phyloP scores from a whole-genome alignment of 1,140 invertebrate species.

The Phortica variegata region DNA sequence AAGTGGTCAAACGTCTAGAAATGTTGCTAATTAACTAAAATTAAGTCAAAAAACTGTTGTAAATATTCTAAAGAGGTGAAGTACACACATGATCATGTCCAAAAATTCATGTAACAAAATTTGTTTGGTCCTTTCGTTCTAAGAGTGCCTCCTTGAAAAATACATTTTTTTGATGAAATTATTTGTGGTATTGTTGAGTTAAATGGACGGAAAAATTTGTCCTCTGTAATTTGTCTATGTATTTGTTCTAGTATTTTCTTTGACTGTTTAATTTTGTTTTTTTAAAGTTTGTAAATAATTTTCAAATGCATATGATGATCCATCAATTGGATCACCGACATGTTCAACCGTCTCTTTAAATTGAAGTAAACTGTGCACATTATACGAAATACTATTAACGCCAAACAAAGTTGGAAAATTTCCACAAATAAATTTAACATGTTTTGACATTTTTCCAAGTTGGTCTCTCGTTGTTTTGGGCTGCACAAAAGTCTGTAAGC shows the following conservation, averaged over 20 bases:
- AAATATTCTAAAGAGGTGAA: too few relatives aligned
- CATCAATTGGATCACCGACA: not conserved
- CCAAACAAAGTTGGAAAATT: slow-evolving; percentile 10
- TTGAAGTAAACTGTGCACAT: slow-evolving; percentile 11
- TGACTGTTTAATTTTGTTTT: slow-evolving; percentile 10
- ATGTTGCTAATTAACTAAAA: too few relatives aligned
- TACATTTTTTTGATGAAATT: too few relatives aligned
- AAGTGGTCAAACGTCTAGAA: too few relatives aligned
- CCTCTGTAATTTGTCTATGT: slow-evolving; percentile 1
- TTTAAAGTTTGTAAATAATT: slow-evolving; percentile 12
- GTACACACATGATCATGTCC: too few relatives aligned
- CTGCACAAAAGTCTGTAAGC: not conserved
- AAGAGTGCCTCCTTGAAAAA: too few relatives aligned
- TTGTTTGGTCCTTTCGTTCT: too few relatives aligned
- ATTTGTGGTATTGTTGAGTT: too few relatives aligned
- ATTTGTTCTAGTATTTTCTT: slow-evolving; percentile 9
- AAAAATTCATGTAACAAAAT: too few relatives aligned
- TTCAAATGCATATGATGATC: slow-evolving; percentile 11
- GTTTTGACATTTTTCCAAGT: not conserved
- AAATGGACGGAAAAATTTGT: slow-evolving; percentile 2
- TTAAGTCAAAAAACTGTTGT: too few relatives aligned
- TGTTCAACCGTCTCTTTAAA: slow-evolving; percentile 2
- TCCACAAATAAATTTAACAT: slow-evolving; percentile 10
- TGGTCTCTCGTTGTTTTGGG: not conserved
- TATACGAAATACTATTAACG: slow-evolving; percentile 8